Conservation (phyloP, 1,140 invertebrate genomes). For the Pogonomyrmex barbatus region DNA sequence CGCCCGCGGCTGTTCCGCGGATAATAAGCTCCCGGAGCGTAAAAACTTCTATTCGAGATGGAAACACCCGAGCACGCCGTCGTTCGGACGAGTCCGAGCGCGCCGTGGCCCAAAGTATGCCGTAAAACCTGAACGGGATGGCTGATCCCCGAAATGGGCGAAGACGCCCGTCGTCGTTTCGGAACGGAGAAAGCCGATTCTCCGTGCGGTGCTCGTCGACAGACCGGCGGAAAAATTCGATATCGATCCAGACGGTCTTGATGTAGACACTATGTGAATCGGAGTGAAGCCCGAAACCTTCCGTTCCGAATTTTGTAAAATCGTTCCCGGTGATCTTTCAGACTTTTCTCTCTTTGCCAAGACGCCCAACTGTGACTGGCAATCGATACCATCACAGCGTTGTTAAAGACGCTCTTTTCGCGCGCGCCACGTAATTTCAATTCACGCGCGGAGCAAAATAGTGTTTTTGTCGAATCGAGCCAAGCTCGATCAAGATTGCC, state of each 20-base stretch:
- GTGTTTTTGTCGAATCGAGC: conserved; percentile 3
- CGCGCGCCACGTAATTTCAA: not conserved
- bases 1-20: conserved; percentile 56
- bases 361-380: not conserved
- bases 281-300: not conserved
- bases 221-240: conserved; percentile 32
- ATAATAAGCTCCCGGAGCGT: conserved; percentile 60
- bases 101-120: conserved; percentile 29
- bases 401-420: conserved; percentile 27
- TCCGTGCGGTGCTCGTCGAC: not conserved
- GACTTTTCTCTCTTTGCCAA: not conserved
- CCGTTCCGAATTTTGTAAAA: conserved; percentile 1
- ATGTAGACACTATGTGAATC: conserved; percentile 15
- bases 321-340: not conserved
- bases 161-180: conserved; percentile 15
- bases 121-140: conserved; percentile 54
- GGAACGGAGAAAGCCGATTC: not conserved
- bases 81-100: conserved; percentile 54
- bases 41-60: conserved; percentile 55
- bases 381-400: not conserved
- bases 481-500: conserved; percentile 24
- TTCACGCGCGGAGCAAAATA: not conserved
- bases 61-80: conserved; percentile 46
- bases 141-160: conserved; percentile 52
- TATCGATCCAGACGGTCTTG: conserved; percentile 20